Evolutionary conservation across 2,888 invertebrate species (phyloP), one percentile per base, ranked within the genome.

Genomic region (Amphipyra tragopoginis): DNA sequence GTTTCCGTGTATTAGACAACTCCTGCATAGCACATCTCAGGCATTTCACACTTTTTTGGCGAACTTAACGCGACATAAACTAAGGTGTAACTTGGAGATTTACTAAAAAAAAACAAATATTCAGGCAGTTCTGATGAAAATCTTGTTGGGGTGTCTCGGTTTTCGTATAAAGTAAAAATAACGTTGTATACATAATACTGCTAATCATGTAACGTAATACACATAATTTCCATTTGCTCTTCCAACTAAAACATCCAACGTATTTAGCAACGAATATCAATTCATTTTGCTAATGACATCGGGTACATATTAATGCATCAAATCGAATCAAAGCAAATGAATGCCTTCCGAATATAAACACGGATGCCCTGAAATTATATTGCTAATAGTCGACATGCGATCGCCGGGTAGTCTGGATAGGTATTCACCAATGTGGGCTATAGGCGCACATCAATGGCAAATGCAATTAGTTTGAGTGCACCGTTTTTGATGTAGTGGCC

Each of bases 401-500:
- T 78, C 68, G 63, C 45, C 60, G 47, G n/a, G n/a, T 54, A 65
- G 34, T 26, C 39, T 44, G 53, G 62, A 64, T 76, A 61, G 80
- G 82, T 86, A 88, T 87, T 87, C 86, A 88, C 82, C 72, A 80
- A 77, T 64, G 69, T 69, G 53, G 67, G 55, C 58, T 77, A 77
- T 88, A 87, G 86, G 86, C 85, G 76, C 80, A 88, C 89, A 90
- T 93, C 93, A 93, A 93, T 92, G 88, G 89, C 87, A 88, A 90
- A 93, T 87, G 93, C 94, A 94, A 94, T 94, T 94, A 94, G 93
- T 92, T 91, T 87, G 92, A 94, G 94, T 94, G 94, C 92, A 90
- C 79, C 92, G 92, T 93, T 94, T 94, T 94, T 93, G 93, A 94
- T 92, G 92, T 92, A 92, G 92, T 90, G 85, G 88, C 66, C 80